Evolutionary conservation across 2,888 invertebrate species (phyloP), one percentile per base, ranked within the genome.

Genomic region (Caradrina clavipalpis): DNA sequence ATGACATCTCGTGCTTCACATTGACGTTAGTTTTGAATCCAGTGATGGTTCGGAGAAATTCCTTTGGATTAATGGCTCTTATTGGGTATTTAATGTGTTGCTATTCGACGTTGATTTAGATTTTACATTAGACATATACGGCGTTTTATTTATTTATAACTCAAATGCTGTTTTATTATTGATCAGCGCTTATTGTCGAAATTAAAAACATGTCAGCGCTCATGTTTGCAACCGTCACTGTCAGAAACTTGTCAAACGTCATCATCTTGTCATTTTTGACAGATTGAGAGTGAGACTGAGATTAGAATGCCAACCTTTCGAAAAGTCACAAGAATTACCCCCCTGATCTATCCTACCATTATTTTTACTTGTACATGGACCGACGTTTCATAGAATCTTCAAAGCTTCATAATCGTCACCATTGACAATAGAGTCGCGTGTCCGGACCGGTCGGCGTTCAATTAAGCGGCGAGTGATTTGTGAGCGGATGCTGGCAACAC

Each of bases 381-480:
- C 51, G 2, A n/a, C 50, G 13, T 61, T 47, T 69, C 73, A 82
- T 71, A 73, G 70, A 82, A 78, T 82, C 79, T 69, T 81, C 70
- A 74, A 61, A 64, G 61, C 57, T 61, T 71, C 78, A 76, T 69
- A 69, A 71, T 81, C 63, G 65, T 72, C 59, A 60, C 42, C 54
- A 72, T 60, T 65, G 78, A 80, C 81, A 82, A 80, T 78, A 61
- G 54, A 62, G 42, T 83, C 67, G 83, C 81, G 78, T 82, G 80
- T 69, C 59, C 61, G 69, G 69, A 79, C 80, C 68, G 78, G 70
- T 69, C 69, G 68, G 60, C 57, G 82, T 73, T 83, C 83, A 83
- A 83, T 83, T 83, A 83, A 80, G 73, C 66, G 74, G 47, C 61
- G 61, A 79, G 78, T 89, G 89, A 90, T 90, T 90, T 89, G 89